phyloP scores from a whole-genome alignment of 2,797 vertebrate genomes.

The Myotis findleyi region DNA sequence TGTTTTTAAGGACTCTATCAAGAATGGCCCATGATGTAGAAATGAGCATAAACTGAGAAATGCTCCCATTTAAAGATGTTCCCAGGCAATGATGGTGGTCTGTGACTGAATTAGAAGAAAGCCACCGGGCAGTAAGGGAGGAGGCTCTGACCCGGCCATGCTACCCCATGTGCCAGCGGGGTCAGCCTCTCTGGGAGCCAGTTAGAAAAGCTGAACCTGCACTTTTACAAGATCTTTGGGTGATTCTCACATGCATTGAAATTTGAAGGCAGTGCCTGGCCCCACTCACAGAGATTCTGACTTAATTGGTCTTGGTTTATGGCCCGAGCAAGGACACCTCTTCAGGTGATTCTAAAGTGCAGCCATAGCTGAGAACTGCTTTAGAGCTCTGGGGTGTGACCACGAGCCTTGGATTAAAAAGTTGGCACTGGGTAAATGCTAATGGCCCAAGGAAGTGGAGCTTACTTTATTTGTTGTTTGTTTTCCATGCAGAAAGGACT shows the following conservation, averaged over 20 bases:
- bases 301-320: neutral
- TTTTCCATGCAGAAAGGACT: neutral
- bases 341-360: neutral
- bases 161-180: neutral
- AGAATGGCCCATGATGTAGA: slow-evolving; percentile 24
- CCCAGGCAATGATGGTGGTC: neutral
- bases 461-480: neutral
- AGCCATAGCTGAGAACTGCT: neutral
- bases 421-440: neutral
- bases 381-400: too few relatives aligned
- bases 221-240: neutral
- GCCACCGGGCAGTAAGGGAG: neutral
- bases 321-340: neutral
- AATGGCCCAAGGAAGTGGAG: neutral
- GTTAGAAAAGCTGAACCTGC: neutral
- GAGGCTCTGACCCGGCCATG: neutral
- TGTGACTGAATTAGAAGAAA: neutral
- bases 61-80: slow-evolving; percentile 12
- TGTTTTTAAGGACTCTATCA: slow-evolving; percentile 34
- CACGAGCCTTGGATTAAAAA: neutral
- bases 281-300: neutral
- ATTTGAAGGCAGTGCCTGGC: neutral
- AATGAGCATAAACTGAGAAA: neutral
- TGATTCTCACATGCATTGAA: neutral
- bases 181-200: neutral